Percentiles rank a stretch among this genome's conserved stretches.
Conservation (phyloP, 2,888 invertebrate genomes). For the Drosophila hamatofila region DNA sequence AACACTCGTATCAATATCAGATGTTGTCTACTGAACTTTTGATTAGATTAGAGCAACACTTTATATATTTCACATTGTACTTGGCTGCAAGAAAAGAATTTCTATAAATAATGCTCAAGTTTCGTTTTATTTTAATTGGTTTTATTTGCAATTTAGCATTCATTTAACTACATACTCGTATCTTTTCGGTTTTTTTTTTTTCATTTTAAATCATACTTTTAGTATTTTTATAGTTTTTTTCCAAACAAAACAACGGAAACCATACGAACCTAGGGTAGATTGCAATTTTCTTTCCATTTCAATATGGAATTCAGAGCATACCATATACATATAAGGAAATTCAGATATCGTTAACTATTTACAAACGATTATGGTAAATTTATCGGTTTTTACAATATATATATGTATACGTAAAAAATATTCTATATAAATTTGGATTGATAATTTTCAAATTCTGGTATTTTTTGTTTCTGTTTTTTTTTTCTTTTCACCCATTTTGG, state of each 20-base stretch:
- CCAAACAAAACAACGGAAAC: conserved; percentile 62
- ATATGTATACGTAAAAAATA: conserved; percentile 69
- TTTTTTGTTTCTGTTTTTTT: conserved; percentile 21
- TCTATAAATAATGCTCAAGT: conserved; percentile 6
- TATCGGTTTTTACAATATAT: conserved; percentile 61
- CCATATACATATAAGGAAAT: conserved; percentile 43
- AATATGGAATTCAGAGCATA: conserved; percentile 28
- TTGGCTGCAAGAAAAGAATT: not conserved
- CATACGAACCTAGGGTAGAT: conserved; percentile 42
- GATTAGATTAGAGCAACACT: conserved; percentile 17
- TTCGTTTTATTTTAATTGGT: conserved; percentile 61
- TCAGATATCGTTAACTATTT: conserved; percentile 66
- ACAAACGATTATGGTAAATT: conserved; percentile 65
- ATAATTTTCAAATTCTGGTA: conserved; percentile 47
- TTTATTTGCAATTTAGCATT: conserved; percentile 77
- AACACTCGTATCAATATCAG: conserved; percentile 5
- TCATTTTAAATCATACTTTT: conserved; percentile 61
- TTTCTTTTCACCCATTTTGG: conserved; percentile 56
- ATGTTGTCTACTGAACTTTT: not conserved
- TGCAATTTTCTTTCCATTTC: conserved; percentile 24
- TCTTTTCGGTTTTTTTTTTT: conserved; percentile 44
- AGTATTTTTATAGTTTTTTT: conserved; percentile 51
- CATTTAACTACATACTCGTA: conserved; percentile 74
- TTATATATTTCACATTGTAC: not conserved
- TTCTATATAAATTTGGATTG: conserved; percentile 70